Conservation (phyloP, 2,888 invertebrate genomes). For the Litoditis marina region DNA sequence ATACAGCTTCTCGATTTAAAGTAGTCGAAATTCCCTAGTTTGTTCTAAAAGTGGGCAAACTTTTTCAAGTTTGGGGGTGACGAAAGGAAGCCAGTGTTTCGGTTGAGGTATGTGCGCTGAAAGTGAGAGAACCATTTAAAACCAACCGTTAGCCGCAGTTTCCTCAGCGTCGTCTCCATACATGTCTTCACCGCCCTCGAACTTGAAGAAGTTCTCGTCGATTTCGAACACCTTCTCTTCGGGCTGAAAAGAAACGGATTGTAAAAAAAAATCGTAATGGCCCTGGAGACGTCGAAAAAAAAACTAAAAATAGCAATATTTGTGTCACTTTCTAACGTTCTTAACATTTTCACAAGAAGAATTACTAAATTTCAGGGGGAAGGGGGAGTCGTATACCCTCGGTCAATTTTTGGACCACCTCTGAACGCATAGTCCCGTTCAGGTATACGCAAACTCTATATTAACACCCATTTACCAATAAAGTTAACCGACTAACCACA, state of each 20-base stretch:
- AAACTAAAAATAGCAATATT: too few species aligned
- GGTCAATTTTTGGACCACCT: too few species aligned
- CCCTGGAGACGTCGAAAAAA: not conserved
- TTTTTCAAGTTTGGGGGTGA: not conserved
- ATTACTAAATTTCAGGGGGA: too few species aligned
- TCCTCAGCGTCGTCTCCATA: slow-evolving; percentile 25
- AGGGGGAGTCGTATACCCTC: too few species aligned
- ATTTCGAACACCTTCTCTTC: slow-evolving; percentile 58
- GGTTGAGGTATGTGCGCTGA: not conserved
- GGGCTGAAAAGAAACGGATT: slow-evolving; percentile 29
- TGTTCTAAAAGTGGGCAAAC: not conserved
- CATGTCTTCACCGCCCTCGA: slow-evolving; percentile 65
- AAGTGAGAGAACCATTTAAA: too few species aligned
- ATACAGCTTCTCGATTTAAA: too few species aligned
- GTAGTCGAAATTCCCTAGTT: not conserved
- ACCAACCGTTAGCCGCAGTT: slow-evolving; percentile 25
- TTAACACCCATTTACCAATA: too few species aligned
- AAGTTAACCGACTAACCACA: too few species aligned
- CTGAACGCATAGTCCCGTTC: too few species aligned
- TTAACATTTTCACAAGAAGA: too few species aligned
- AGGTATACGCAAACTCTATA: too few species aligned
- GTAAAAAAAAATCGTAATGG: not conserved
- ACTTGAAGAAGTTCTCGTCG: slow-evolving; percentile 58
- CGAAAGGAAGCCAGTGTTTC: not conserved
- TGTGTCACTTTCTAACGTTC: too few species aligned